Evolutionary conservation across 2,888 invertebrate genomes (phyloP).

Genomic region (Lepidocyrtinus sp.): DNA sequence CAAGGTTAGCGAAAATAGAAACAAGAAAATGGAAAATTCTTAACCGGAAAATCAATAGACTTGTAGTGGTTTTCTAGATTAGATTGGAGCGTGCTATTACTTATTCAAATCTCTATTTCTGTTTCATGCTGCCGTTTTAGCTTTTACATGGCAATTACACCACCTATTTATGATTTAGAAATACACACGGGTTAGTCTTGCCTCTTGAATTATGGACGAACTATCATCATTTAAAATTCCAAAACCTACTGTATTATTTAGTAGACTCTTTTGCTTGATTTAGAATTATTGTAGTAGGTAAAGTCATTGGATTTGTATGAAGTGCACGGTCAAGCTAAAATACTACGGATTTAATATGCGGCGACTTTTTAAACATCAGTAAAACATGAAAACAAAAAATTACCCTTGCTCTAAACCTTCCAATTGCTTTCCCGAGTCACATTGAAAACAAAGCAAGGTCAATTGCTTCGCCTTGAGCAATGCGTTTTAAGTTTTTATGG

Average conservation of each 20-base stretch:
- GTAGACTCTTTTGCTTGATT: too few species aligned
- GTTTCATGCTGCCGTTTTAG: neutral
- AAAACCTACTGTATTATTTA: too few species aligned
- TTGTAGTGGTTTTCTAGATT: neutral
- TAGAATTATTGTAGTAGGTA: too few species aligned
- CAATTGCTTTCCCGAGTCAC: slow-evolving; percentile 27
- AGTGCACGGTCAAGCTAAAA: too few species aligned
- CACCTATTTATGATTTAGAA: neutral
- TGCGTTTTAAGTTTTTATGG: too few species aligned
- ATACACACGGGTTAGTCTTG: neutral
- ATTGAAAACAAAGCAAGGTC: slow-evolving; percentile 30
- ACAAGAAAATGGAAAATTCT: slow-evolving; percentile 8
- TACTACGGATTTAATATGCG: too few species aligned
- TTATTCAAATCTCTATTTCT: neutral
- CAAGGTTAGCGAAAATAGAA: neutral
- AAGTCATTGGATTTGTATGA: too few species aligned
- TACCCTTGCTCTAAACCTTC: slow-evolving; percentile 22
- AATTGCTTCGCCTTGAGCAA: slow-evolving; percentile 6
- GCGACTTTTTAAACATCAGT: neutral
- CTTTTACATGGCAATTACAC: slow-evolving; percentile 5
- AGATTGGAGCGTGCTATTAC: neutral
- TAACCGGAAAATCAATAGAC: neutral
- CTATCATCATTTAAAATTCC: too few species aligned
- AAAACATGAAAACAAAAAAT: slow-evolving; percentile 15
- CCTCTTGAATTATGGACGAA: slow-evolving; percentile 20